phyloP scores from a whole-genome alignment of 2,797 vertebrate genomes.

The Atherinosoma microstoma region DNA sequence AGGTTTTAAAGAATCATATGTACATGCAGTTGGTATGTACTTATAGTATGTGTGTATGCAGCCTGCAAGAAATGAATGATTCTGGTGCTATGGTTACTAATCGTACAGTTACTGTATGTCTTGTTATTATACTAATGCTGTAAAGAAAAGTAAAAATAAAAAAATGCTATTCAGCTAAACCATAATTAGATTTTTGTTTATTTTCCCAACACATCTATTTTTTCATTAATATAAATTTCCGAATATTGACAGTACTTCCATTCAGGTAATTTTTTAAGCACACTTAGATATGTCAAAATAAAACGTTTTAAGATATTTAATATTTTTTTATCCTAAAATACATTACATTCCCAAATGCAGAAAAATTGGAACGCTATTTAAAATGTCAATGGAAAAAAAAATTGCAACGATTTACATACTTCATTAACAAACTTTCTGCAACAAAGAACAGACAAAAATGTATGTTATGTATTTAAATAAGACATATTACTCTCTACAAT shows the following conservation, averaged over 20 bases:
- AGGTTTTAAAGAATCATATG: slow-evolving; percentile 76
- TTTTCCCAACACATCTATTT: neutral
- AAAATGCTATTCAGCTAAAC: slow-evolving; percentile 52
- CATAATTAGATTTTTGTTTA: slow-evolving; percentile 13
- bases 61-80: slow-evolving; percentile 72
- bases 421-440: no score
- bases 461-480: no score
- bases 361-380: no score
- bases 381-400: no score
- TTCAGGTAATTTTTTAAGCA: neutral
- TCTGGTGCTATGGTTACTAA: slow-evolving; percentile 81
- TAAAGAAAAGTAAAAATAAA: slow-evolving; percentile 72
- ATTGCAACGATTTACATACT: no score
- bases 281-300: neutral
- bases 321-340: neutral
- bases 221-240: neutral
- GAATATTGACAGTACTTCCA: neutral
- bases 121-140: slow-evolving; percentile 79
- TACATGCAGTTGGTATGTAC: slow-evolving; percentile 66
- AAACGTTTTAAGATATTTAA: neutral
- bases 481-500: no score
- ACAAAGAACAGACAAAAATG: no score
- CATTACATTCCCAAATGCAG: no score
- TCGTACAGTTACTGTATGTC: slow-evolving; percentile 66
- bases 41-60: slow-evolving; percentile 55